Evolutionary conservation across 2,113 vertebrate genomes (phyloP).

Genomic region (Passer montanus): DNA sequence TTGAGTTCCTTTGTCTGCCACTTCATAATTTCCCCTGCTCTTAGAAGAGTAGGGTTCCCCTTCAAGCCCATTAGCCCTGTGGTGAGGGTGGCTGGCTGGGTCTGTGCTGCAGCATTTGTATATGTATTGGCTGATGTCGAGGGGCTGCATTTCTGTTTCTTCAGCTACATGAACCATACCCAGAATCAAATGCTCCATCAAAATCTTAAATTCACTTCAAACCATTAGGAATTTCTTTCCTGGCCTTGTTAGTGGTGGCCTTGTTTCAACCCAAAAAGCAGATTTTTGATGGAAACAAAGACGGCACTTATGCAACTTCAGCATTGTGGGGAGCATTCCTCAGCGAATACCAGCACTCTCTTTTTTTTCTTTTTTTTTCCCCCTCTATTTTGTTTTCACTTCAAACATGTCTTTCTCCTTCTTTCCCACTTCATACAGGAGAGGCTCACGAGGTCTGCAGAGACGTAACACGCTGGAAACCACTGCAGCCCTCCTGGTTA

Average conservation of each 20-base stretch:
- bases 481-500: conserved; percentile 5
- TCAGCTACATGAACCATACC: conserved; percentile 35
- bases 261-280: conserved; percentile 61
- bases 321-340: conserved; percentile 67
- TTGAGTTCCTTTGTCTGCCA: conserved; percentile 39
- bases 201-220: conserved; percentile 29
- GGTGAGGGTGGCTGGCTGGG: not conserved
- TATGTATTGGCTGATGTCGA: conserved; percentile 4
- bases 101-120: not conserved
- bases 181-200: conserved; percentile 49
- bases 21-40: conserved; percentile 27
- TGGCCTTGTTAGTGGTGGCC: conserved; percentile 66
- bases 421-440: not conserved
- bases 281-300: conserved; percentile 60
- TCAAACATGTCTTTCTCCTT: not conserved
- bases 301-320: conserved; percentile 54
- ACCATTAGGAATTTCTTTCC: conserved; percentile 55
- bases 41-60: not conserved
- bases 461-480: not conserved
- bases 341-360: not conserved
- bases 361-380: not conserved
- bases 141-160: conserved; percentile 46
- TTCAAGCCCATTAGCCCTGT: not conserved
- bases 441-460: not conserved
- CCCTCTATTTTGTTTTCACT: not conserved